Evolutionary conservation across 2,797 vertebrate genomes (phyloP).

Genomic region (Mallotus villosus): DNA sequence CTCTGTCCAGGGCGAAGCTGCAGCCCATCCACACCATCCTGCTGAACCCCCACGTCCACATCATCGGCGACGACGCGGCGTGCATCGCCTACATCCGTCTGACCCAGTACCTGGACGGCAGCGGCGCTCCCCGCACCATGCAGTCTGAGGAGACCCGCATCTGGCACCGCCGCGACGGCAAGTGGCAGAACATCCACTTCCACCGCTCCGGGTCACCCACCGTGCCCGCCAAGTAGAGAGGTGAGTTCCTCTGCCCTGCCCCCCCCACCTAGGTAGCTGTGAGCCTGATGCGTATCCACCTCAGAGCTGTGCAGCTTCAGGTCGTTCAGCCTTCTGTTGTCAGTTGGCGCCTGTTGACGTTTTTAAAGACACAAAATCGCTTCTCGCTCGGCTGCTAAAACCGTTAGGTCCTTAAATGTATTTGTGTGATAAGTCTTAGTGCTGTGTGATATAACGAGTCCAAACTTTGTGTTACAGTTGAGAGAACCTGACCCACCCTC

Average conservation of each 20-base stretch:
- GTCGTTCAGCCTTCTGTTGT: too few relatives aligned
- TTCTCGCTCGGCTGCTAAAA: too few relatives aligned
- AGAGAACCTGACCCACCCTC: conserved; percentile 25
- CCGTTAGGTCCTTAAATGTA: too few relatives aligned
- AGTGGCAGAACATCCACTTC: conserved; percentile 98
- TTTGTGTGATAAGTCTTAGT: too few relatives aligned
- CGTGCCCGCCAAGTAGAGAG: conserved; percentile 87
- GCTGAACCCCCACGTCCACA: conserved; percentile 95
- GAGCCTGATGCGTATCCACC: too few relatives aligned
- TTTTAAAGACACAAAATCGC: too few relatives aligned
- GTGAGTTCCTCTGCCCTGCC: not conserved
- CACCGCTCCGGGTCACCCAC: conserved; percentile 95
- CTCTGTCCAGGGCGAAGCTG: conserved; percentile 86
- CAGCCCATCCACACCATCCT: conserved; percentile 92
- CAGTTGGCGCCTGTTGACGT: too few relatives aligned
- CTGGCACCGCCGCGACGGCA: conserved; percentile 95
- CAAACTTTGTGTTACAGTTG: conserved; percentile 49
- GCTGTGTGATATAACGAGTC: not conserved
- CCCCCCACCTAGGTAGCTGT: not conserved
- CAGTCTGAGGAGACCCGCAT: conserved; percentile 96
- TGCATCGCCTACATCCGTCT: conserved; percentile 96
- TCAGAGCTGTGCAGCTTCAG: too few relatives aligned
- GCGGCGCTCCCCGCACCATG: conserved; percentile 91
- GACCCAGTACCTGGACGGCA: conserved; percentile 90
- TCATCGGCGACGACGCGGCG: conserved; percentile 94